These are phyloP conservation scores for Chlorodrepanis virens DNA, from an alignment of 2,113 vertebrate genomes.

Conservation along the genomic window DNA sequence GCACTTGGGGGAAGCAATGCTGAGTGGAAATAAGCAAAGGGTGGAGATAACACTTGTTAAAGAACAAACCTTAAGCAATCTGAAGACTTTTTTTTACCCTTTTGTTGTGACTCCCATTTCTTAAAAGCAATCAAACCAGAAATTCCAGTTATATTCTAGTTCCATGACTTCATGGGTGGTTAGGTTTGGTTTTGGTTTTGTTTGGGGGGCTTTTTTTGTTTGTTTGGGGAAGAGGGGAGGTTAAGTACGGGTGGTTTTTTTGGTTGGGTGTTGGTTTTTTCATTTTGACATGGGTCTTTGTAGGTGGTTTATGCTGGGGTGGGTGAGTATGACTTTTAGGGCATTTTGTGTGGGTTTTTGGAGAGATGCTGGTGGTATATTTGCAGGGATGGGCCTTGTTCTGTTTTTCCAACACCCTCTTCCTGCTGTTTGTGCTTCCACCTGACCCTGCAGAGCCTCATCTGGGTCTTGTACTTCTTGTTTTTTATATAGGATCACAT, in stretches of 20 bases:
- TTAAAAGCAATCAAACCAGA: not conserved
- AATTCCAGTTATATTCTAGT: not conserved
- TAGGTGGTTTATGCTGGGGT: not conserved
- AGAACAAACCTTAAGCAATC: not conserved
- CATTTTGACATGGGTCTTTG: not conserved
- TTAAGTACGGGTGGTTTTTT: not conserved
- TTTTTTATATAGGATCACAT: not conserved
- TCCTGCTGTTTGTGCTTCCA: not conserved
- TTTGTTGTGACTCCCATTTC: not conserved
- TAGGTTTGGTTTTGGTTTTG: fast-evolving
- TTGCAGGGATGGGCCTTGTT: not conserved
- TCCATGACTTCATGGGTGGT: not conserved
- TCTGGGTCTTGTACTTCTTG: not conserved
- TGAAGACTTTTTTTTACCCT: not conserved
- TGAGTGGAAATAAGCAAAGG: not conserved
- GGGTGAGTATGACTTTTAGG: not conserved
- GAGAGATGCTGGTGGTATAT: not conserved
- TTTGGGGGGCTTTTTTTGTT: not conserved
- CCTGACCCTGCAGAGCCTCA: not conserved
- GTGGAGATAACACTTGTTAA: not conserved
- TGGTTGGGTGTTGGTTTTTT: not conserved
- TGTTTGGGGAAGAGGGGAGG: not conserved
- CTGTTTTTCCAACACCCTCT: not conserved
- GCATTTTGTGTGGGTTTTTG: fast-evolving
- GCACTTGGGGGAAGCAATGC: not conserved